These are phyloP conservation scores for Saccostrea cuccullata DNA, from an alignment of 1,140 invertebrate genomes.

Conservation along the genomic window DNA sequence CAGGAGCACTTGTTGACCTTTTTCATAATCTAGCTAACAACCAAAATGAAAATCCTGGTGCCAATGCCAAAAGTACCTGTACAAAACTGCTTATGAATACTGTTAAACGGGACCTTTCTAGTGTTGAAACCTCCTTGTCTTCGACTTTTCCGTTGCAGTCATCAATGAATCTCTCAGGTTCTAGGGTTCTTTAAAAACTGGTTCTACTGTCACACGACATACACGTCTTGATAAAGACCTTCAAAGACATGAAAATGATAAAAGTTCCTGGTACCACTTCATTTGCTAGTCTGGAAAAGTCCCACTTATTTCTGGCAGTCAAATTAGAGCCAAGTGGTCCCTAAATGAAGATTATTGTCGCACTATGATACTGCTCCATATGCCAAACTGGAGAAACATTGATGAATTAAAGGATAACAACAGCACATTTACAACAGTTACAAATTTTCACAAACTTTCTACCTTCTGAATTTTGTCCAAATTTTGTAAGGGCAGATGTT, in stretches of 20 bases:
- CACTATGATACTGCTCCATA: constrained; percentile 47
- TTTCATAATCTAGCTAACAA: constrained; percentile 42
- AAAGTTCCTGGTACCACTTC: constrained; percentile 40
- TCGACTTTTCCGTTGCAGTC: constrained; percentile 49
- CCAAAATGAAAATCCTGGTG: constrained; percentile 27
- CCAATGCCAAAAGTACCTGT: constrained; percentile 26
- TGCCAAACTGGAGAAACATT: constrained; percentile 51
- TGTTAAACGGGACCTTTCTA: constrained; percentile 46
- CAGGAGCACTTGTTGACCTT: constrained; percentile 42
- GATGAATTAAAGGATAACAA: constrained; percentile 44
- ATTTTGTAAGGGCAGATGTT: constrained; percentile 58
- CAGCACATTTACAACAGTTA: constrained; percentile 27
- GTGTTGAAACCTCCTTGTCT: not conserved
- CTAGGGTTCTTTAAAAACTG: constrained; percentile 43
- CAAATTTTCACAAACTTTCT: constrained; percentile 47
- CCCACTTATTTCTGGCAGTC: constrained; percentile 45
- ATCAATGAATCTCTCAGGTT: constrained; percentile 51
- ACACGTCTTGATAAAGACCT: constrained; percentile 53
- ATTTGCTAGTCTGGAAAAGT: constrained; percentile 44
- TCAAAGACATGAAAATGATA: not conserved
- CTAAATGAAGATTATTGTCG: constrained; percentile 46
- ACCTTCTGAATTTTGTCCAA: constrained; percentile 46
- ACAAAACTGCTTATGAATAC: constrained; percentile 45
- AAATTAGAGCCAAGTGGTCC: constrained; percentile 44
- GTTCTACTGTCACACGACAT: constrained; percentile 33